Evolutionary conservation across 2,113 vertebrate species (phyloP).

Genomic region (Xerus inauris): DNA sequence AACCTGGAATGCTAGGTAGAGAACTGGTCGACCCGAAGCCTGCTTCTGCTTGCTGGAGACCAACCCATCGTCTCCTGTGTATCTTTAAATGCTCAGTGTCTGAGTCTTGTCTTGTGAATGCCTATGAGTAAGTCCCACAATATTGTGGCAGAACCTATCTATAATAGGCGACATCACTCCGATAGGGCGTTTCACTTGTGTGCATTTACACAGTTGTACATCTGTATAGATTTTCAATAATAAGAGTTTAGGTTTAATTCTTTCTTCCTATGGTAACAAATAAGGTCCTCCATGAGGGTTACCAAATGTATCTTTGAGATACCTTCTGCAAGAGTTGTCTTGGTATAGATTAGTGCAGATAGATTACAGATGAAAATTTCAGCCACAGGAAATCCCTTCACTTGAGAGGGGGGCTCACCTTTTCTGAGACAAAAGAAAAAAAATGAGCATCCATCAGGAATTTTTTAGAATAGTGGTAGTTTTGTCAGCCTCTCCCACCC

Average conservation of each 20-base stretch:
- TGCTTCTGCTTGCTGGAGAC: neutral
- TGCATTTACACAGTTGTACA: neutral
- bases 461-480: neutral
- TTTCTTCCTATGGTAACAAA: neutral
- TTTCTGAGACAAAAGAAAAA: slow-evolving; percentile 12
- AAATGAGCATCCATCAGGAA: neutral
- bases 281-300: neutral
- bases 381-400: neutral
- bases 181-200: neutral
- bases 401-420: neutral
- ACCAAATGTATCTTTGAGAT: neutral
- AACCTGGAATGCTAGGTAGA: neutral
- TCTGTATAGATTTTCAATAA: neutral
- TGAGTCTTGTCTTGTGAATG: neutral
- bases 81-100: neutral
- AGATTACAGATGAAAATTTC: neutral
- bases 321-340: neutral
- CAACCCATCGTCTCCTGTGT: rapidly evolving
- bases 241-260: slow-evolving; percentile 1
- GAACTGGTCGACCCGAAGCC: neutral
- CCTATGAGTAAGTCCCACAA: neutral
- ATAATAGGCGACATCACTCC: neutral
- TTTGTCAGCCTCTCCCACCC: neutral
- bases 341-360: neutral
- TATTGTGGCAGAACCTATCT: rapidly evolving